These are phyloP conservation scores for Cryptoprocta ferox DNA, from an alignment of 2,797 vertebrate genomes.

Conservation along the genomic window DNA sequence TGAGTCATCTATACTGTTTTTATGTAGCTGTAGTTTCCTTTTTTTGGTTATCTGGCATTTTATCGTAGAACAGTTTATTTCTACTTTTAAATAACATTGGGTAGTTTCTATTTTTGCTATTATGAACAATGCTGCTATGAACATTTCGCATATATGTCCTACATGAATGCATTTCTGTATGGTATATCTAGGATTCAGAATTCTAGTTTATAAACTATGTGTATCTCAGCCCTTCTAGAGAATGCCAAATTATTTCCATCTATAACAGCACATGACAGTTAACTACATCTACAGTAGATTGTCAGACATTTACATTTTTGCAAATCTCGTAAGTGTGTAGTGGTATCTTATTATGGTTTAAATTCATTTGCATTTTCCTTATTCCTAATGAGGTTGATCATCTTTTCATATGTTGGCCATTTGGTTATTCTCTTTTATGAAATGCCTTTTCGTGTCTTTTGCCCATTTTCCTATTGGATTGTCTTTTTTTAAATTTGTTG, in stretches of 20 bases:
- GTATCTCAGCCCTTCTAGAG: neutral
- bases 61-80: neutral
- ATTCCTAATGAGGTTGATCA: neutral
- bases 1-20: neutral
- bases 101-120: neutral
- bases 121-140: neutral
- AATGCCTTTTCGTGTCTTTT: constrained; percentile 24
- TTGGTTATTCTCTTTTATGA: constrained; percentile 15
- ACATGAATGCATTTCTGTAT: neutral
- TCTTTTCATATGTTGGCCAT: neutral
- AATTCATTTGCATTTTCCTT: constrained; percentile 11
- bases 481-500: neutral
- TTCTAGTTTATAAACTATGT: neutral
- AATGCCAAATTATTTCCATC: neutral
- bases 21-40: neutral
- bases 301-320: neutral
- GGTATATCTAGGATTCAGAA: neutral
- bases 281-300: neutral
- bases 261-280: neutral
- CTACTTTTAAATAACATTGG: neutral
- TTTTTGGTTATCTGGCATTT: neutral
- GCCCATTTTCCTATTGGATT: neutral
- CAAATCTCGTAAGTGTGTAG: neutral
- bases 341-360: neutral
- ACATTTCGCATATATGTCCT: neutral